phyloP scores from a whole-genome alignment of 2,113 vertebrate species.

The Hippocampus barbouri region DNA sequence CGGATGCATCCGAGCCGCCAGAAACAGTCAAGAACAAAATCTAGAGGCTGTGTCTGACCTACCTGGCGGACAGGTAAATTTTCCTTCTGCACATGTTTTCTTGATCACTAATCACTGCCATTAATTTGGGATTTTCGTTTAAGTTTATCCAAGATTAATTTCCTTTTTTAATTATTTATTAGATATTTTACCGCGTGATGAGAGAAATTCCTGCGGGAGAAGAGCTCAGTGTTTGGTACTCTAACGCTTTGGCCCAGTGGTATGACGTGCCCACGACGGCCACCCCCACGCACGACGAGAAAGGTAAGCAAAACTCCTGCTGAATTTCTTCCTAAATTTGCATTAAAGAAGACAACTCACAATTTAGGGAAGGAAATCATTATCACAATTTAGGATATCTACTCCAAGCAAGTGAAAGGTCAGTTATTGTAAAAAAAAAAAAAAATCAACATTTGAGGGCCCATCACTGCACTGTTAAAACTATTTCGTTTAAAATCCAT shows the following conservation, averaged over 20 bases:
- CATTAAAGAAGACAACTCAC: background rate
- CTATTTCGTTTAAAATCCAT: background rate
- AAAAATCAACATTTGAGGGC: slow-evolving; percentile 29
- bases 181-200: slow-evolving; percentile 92
- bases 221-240: slow-evolving; percentile 95
- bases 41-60: slow-evolving; percentile 91
- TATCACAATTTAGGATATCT: background rate
- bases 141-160: background rate
- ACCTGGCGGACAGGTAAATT: slow-evolving; percentile 92
- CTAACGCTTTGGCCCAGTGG: slow-evolving; percentile 90
- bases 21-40: slow-evolving; percentile 92
- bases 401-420: background rate
- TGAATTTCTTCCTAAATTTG: background rate
- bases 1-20: slow-evolving; percentile 90
- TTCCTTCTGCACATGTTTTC: background rate
- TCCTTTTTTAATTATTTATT: background rate
- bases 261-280: slow-evolving; percentile 91
- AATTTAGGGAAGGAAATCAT: background rate
- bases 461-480: slow-evolving; percentile 30
- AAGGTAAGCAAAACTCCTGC: slow-evolving; percentile 76
- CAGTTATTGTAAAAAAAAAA: background rate
- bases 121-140: background rate
- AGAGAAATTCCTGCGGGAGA: slow-evolving; percentile 91
- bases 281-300: slow-evolving; percentile 96
- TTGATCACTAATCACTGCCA: too few relatives aligned